Evolutionary conservation across 1,140 invertebrate species (phyloP).

Genomic region (Hestina assimilis): DNA sequence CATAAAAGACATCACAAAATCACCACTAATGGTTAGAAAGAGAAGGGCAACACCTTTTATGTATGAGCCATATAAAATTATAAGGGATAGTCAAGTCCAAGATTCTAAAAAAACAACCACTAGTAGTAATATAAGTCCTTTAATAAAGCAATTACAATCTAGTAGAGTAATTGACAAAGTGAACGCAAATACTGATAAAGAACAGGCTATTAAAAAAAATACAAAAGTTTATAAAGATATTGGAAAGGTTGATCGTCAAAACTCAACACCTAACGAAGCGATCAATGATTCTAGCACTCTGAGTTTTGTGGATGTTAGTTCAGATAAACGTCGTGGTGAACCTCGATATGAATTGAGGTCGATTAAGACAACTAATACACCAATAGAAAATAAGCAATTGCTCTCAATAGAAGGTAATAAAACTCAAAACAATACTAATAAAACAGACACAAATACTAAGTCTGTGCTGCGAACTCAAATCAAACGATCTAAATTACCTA

Average conservation of each 20-base stretch:
- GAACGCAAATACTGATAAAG: slow-evolving; percentile 44
- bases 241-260: slow-evolving; percentile 54
- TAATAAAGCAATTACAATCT: slow-evolving; percentile 68
- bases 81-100: slow-evolving; percentile 57
- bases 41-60: slow-evolving; percentile 64
- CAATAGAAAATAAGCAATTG: slow-evolving; percentile 57
- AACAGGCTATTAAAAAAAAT: slow-evolving; percentile 48
- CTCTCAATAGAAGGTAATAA: slow-evolving; percentile 59
- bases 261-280: slow-evolving; percentile 18
- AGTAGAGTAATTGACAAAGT: slow-evolving; percentile 61
- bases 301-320: slow-evolving; percentile 54
- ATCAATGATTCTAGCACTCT: slow-evolving; percentile 29
- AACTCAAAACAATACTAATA: slow-evolving; percentile 32
- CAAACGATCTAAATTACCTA: slow-evolving; percentile 18
- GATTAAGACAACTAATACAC: slow-evolving; percentile 53
- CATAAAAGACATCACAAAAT: slow-evolving; percentile 32
- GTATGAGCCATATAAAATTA: slow-evolving; percentile 75
- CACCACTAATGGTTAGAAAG: slow-evolving; percentile 30
- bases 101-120: slow-evolving; percentile 68
- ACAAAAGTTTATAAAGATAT: slow-evolving; percentile 63
- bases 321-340: slow-evolving; percentile 57
- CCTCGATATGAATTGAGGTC: slow-evolving; percentile 61
- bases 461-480: neutral
- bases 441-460: slow-evolving; percentile 18
- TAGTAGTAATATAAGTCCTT: slow-evolving; percentile 61